phyloP scores from a whole-genome alignment of 2,888 invertebrate species.

The Drosophila meridiana region DNA sequence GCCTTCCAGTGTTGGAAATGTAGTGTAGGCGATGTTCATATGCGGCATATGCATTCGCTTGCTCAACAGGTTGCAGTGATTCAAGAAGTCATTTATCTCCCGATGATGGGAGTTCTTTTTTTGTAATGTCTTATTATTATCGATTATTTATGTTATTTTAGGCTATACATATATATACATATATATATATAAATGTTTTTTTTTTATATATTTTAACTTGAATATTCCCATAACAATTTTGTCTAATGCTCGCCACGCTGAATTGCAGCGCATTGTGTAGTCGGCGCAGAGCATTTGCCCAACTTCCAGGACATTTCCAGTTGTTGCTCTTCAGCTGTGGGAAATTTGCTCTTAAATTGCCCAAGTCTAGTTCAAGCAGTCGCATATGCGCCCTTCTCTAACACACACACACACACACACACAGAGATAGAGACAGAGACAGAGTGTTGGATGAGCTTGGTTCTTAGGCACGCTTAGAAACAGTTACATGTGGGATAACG shows the following conservation, averaged over 20 bases:
- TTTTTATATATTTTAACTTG: background rate
- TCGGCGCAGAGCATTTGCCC: background rate
- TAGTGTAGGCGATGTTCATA: background rate
- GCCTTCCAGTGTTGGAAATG: constrained; percentile 39
- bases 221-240: background rate
- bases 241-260: background rate
- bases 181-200: no score
- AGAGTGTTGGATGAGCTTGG: constrained; percentile 15
- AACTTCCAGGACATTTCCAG: constrained; percentile 49
- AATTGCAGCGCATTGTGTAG: constrained; percentile 16
- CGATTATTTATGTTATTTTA: no score
- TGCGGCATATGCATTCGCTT: background rate
- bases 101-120: no score
- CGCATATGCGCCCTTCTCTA: background rate
- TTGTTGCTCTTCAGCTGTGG: constrained; percentile 50
- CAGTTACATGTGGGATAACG: constrained; percentile 72
- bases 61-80: background rate
- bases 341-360: constrained; percentile 56
- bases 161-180: no score
- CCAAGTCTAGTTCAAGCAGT: constrained; percentile 2
- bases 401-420: background rate
- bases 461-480: constrained; percentile 53
- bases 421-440: background rate
- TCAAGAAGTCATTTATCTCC: background rate
- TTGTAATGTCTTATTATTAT: no score